Percentiles rank a stretch among this genome's conserved stretches.
Conservation (phyloP, 2,888 invertebrate species). For the Sussaba pulchella region DNA sequence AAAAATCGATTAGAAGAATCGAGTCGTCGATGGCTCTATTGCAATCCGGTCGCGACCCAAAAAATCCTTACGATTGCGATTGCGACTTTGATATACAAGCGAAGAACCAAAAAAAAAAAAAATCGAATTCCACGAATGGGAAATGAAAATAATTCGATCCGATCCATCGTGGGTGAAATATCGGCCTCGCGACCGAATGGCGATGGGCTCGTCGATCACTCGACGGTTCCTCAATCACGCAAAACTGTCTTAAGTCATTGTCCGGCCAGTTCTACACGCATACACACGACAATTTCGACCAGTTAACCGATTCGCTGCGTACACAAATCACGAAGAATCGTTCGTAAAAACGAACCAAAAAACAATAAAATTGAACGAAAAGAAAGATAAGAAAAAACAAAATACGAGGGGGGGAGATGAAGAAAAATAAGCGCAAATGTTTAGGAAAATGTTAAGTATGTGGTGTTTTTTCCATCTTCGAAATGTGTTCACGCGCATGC, state of each 20-base stretch:
- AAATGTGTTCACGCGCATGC: constrained; percentile 81
- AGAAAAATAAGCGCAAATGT: background rate
- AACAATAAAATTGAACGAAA: constrained; percentile 43
- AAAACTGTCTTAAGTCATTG: constrained; percentile 62
- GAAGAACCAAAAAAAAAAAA: background rate
- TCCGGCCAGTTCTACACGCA: constrained; percentile 74
- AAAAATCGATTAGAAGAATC: constrained; percentile 44
- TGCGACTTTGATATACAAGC: too few species aligned
- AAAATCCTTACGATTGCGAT: too few species aligned
- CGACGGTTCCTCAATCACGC: constrained; percentile 29
- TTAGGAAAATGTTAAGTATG: constrained; percentile 45
- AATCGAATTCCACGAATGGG: background rate
- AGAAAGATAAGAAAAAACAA: constrained; percentile 50
- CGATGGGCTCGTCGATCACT: constrained; percentile 1
- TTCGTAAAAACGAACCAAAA: constrained; percentile 11
- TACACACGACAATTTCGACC: constrained; percentile 55
- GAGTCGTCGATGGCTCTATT: constrained; percentile 35
- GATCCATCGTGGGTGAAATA: background rate
- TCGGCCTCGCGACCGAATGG: background rate
- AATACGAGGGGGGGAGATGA: too few species aligned
- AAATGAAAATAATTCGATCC: constrained; percentile 1
- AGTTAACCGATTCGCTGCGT: constrained; percentile 41
- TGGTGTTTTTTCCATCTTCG: constrained; percentile 73
- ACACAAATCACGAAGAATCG: constrained; percentile 21
- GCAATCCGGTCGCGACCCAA: constrained; percentile 16